These are phyloP conservation scores for Alexandromys oeconomus DNA, from an alignment of 2,797 vertebrate genomes.

Conservation along the genomic window DNA sequence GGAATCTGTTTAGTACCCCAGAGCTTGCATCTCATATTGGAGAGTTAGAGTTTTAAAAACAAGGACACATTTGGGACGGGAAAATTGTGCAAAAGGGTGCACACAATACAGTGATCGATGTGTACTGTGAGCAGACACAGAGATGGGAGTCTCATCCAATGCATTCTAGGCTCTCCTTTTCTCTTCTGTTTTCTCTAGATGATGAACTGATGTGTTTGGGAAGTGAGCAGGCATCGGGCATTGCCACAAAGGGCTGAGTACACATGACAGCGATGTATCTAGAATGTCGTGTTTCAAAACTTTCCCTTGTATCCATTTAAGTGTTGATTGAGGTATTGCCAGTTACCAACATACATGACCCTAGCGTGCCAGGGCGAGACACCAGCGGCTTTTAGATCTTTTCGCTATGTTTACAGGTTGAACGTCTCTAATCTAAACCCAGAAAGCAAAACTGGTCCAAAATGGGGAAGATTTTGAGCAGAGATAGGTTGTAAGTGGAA, in stretches of 20 bases:
- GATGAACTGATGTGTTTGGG: neutral
- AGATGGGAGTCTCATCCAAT: neutral
- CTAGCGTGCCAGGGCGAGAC: neutral
- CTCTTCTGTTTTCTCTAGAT: neutral
- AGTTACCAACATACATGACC: neutral
- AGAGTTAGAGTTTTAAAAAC: constrained; percentile 30
- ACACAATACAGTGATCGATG: neutral
- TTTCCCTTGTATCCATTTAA: neutral
- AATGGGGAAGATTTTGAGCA: neutral
- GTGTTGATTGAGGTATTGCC: neutral
- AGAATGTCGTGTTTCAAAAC: neutral
- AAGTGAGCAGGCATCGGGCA: neutral
- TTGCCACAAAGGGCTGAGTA: neutral
- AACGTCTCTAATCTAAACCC: neutral
- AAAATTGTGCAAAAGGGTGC: neutral
- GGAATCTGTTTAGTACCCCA: neutral
- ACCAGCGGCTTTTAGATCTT: neutral
- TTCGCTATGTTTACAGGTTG: neutral
- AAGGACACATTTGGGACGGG: constrained; percentile 6
- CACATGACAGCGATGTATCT: neutral
- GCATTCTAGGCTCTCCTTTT: neutral
- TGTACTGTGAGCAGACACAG: neutral
- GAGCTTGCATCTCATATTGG: neutral
- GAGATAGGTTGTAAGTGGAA: neutral
- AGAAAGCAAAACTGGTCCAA: neutral